Percentiles rank a stretch among this genome's conserved stretches.
These are phyloP conservation scores for Agapornis canus DNA, from an alignment of 2,797 vertebrate genomes.

Conservation along the genomic window DNA sequence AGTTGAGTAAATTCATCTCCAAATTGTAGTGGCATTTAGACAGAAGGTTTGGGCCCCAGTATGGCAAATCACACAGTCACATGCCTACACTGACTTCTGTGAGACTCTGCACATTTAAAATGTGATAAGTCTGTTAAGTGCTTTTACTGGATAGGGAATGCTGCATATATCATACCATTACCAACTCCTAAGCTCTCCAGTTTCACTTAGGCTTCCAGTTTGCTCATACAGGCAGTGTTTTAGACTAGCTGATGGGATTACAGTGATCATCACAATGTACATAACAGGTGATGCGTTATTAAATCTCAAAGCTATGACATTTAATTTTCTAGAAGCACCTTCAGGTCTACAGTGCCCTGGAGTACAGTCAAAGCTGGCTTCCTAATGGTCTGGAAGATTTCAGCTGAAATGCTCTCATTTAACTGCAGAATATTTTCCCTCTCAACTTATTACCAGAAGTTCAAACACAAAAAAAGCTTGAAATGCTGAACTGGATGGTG, in stretches of 20 bases:
- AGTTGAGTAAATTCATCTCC: neutral
- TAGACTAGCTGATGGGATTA: neutral
- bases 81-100: neutral
- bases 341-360: neutral
- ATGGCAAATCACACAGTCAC: neutral
- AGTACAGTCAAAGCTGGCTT: neutral
- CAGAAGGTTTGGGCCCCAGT: neutral
- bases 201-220: conserved; percentile 11
- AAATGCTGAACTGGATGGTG: neutral
- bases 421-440: neutral
- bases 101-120: neutral
- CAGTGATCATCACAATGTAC: neutral
- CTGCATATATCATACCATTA: neutral
- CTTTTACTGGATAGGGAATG: neutral
- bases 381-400: neutral
- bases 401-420: neutral
- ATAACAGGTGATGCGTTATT: neutral
- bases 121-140: neutral
- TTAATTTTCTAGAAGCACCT: neutral
- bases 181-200: neutral
- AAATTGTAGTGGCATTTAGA: neutral
- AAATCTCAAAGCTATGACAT: neutral
- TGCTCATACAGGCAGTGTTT: neutral
- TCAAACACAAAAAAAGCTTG: neutral
- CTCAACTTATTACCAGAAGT: neutral